Evolutionary conservation across 2,113 vertebrate genomes (phyloP), one percentile per base, ranked within the genome.

Genomic region (Diadophis punctatus): DNA sequence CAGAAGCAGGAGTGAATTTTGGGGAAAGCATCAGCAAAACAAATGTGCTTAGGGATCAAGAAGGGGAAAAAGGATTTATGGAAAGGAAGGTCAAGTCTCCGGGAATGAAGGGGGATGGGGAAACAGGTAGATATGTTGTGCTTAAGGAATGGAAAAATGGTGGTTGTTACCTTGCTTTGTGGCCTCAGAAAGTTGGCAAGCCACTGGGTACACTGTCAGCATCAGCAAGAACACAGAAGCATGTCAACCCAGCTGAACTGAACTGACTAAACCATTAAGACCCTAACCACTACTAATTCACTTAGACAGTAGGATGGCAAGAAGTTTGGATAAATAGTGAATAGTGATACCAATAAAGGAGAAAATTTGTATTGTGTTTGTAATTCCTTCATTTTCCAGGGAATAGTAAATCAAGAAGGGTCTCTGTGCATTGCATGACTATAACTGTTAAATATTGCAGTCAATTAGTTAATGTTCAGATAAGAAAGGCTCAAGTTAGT

Each of bases 131-230:
- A 86, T 34, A 93, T 86, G 80, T 92, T 63, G 3, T 86, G 27
- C 14, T 0, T 34, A 86, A 34, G 55, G 92, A 22, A 53, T 46
- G 91, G 58, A 3, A 18, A 23, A 25, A 46, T 2, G 93, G 49
- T 58, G 12, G 51, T 23, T 89, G 85, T 52, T 6, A 46, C 92
- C 90, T 53, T 63, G 91, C n/a, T 55, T 0, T 92, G 43, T 52
- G 94, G 92, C 39, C 91, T 3, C 39, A 56, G 93, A 52, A 46
- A 52, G 93, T 22, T 1, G 92, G 87, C 87, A 27, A 90, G 49
- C 91, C 93, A 74, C 43, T 0, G 53, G 88, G 93, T 91, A 93
- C 86, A 3, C 87, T 0, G 91, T 12, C 52, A 90, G 89, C 8
- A 89, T 11, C 94, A 88, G 88, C 51, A 1, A 60, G 92, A 91